Evolutionary conservation across 2,888 invertebrate genomes (phyloP), one percentile per base, ranked within the genome.

Genomic region (Plebejus melissa): DNA sequence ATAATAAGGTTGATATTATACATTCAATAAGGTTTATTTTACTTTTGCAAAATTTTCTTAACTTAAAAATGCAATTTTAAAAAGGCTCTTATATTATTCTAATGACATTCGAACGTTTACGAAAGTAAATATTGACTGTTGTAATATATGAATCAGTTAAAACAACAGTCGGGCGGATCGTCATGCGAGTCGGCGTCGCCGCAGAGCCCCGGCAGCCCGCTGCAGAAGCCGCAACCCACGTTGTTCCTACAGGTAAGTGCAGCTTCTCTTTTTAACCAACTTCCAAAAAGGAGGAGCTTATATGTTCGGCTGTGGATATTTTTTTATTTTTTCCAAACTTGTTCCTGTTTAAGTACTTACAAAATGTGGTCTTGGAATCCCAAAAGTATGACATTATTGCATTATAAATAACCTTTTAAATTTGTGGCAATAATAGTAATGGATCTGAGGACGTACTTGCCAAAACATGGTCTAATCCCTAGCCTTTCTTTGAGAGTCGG

Each of bases 161-260:
- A 91, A 84, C 93, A 93, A 82, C 91, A 91, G 80, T 91, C 93
- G 0, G 88, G 87, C 1, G 93, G 92, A 0, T 94, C 94, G 46
- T 95, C 95, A 1, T 94, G 94, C 82, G 95, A 95, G 79, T 95
- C 95, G 0, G 90, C 90, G 2, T 95, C 95, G 69, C 95, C 95
- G 0, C 95, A 95, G 82, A 95, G 95, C 80, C 95, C 95, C 0
- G 94, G 94, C 80, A 95, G 95, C 83, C 95, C 95, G 5, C 85
- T 94, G 75, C 93, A 92, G 81, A 93, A 93, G 79, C 91, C 91
- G 3, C 92, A 91, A 78, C 89, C 91, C 5, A 88, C 90, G 9
- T 87, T 92, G 4, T 93, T 91, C 82, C 80, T 93, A 77, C 93
- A 92, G 89, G 93, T 87, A 70, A 22, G 74, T 77, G 50, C 22